Percentiles rank a stretch among this genome's conserved stretches.
Conservation (phyloP, 2,888 invertebrate species). For the Sesia bembeciformis region DNA sequence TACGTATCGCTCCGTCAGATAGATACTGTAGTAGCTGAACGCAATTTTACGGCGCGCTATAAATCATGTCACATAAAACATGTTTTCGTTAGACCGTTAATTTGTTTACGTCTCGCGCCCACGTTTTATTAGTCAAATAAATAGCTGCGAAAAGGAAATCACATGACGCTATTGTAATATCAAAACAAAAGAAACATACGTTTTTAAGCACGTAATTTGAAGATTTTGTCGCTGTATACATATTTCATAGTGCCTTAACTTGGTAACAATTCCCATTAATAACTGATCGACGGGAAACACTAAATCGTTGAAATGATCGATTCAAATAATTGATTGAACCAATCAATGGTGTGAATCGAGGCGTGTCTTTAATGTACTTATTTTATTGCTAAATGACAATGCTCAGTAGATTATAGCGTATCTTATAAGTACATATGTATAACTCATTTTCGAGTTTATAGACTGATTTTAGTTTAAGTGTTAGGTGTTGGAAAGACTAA, state of each 20-base stretch:
- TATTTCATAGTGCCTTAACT: slow-evolving; percentile 12
- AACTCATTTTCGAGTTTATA: slow-evolving; percentile 62
- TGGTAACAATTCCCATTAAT: slow-evolving; percentile 1
- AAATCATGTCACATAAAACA: neutral
- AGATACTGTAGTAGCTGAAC: neutral
- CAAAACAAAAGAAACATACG: too few species aligned
- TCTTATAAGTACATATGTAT: slow-evolving; percentile 16
- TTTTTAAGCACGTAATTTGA: too few species aligned
- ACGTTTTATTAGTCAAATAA: neutral
- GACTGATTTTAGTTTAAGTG: slow-evolving; percentile 69
- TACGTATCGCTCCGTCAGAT: too few species aligned
- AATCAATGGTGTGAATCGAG: too few species aligned
- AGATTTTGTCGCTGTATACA: too few species aligned
- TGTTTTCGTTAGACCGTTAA: neutral
- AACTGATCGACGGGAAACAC: too few species aligned
- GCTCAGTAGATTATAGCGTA: slow-evolving; percentile 35
- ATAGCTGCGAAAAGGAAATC: neutral
- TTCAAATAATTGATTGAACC: neutral
- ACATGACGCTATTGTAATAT: neutral
- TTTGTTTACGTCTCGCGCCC: neutral
- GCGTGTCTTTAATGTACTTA: neutral
- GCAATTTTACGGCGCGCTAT: neutral
- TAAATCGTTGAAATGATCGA: too few species aligned
- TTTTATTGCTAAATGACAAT: slow-evolving; percentile 26
- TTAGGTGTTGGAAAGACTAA: slow-evolving; percentile 49